A percentile compares a stretch with the other conserved stretches of the same genome.
These are phyloP conservation scores for Drosophila orena DNA, from an alignment of 1,140 invertebrate species.

Conservation along the genomic window DNA sequence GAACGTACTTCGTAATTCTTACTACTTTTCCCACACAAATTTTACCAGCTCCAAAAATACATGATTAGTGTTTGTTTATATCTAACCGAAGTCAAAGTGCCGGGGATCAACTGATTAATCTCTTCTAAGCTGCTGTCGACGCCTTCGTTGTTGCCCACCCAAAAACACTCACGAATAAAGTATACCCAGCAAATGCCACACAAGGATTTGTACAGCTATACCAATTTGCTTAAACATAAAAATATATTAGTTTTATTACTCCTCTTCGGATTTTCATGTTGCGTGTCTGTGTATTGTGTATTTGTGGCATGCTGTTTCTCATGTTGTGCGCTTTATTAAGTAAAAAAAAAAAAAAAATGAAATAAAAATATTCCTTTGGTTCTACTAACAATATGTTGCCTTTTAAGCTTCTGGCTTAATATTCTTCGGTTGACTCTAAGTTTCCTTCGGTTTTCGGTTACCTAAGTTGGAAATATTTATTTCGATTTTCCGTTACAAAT, in stretches of 20 bases:
- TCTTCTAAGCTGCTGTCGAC: slow-evolving; percentile 41
- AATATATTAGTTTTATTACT: slow-evolving; percentile 21
- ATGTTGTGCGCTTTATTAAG: slow-evolving; percentile 66
- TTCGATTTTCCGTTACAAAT: slow-evolving; percentile 66
- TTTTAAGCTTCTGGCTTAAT: slow-evolving; percentile 78
- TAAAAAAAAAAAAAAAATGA: slow-evolving; percentile 10
- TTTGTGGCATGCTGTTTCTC: slow-evolving; percentile 66
- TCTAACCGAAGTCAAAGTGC: background rate
- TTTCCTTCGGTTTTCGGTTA: slow-evolving; percentile 37
- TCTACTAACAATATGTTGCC: slow-evolving; percentile 75
- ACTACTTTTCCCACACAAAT: too few species aligned
- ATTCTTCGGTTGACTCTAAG: slow-evolving; percentile 42
- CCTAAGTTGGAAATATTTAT: slow-evolving; percentile 36
- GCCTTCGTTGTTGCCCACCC: slow-evolving; percentile 33
- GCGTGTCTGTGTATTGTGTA: slow-evolving; percentile 45
- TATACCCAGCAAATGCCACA: background rate
- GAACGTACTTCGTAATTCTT: too few species aligned
- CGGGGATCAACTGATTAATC: background rate
- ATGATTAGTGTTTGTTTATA: background rate
- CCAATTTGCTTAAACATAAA: slow-evolving; percentile 9
- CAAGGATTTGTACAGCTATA: slow-evolving; percentile 2
- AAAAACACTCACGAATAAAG: background rate
- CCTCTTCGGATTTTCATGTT: slow-evolving; percentile 52
- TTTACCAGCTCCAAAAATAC: background rate
- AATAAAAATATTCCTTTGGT: slow-evolving; percentile 28